Base-by-base conservation (phyloP, 1,140 invertebrate species). In the Bradysia coprophila region DNA sequence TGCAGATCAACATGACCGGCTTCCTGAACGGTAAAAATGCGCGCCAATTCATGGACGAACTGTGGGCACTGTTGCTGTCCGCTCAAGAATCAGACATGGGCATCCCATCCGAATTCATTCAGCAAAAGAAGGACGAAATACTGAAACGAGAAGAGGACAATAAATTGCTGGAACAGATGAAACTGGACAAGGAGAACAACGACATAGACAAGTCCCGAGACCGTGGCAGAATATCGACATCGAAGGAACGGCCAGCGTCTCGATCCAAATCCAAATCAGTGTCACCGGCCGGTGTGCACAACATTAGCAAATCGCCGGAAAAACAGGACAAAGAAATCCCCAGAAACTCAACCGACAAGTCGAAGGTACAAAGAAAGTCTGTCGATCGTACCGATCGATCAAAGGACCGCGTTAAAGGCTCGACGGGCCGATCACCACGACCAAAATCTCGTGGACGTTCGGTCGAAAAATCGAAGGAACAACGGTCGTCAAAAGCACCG, bases 1-100 rank as follows among this genome's bases (percentile, higher is more conserved):
- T 99, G 81, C 95, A 98, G 72, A 98, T 99, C 52, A 98, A 98
- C 66, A 67, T 99, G 54, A 98, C 95, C 28, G 96, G 96, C 10
- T 99, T 99, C 64, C 66, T 99, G 21, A 97, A 98, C 65, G 92
- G 91, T 2, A 93, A 91, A 64, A 96, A 97, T 69, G 92, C 96
- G 10, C 74, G 94, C 36, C 79, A 90, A 45, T 98, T 99, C 61
- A 94, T 98, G 81, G 82, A 80, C 1, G 93, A 98, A 59, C 64
- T 99, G 33, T 99, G 96, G 95, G 81, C 89, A 38, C 64, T 97
- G 44, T 62, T 99, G 38, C 69, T 94, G 39, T 94, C 91, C 41
- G 96, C 95, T 3, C 91, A 98, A 65, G 87, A 93, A 38, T 91
- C 84, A 52, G 80, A 86, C 32, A 86, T 78, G 40, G 93, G 95